Evolutionary conservation across 2,113 vertebrate genomes (phyloP), one percentile per base, ranked within the genome.

Genomic region (Rhinolophus sinicus): DNA sequence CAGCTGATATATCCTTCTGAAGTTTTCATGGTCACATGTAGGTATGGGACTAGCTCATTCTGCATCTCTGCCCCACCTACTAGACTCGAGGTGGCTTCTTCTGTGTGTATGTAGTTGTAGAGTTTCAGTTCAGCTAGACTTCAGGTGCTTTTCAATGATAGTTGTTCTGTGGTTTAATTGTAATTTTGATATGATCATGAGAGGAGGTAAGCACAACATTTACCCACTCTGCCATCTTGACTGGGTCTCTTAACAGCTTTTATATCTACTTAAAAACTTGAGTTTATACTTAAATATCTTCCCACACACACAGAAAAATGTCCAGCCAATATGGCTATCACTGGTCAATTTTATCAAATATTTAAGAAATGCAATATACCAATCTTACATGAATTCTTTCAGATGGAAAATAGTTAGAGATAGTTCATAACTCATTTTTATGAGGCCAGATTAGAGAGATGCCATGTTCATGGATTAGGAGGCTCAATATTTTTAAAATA

Each of bases 401-500:
- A 90, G 21, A 9, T 67, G 4, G 22, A 82, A 87, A 91, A 47
- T 15, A 64, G 38, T 30, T 54, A 67, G 19, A 93, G 62, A 80
- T n/a, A 90, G 35, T 38, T 87, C 14, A 67, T 58, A 88, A n/a
- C 12, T 86, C 6, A 44, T 60, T 60, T 96, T 94, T 94, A 65
- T 75, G 81, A 81, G 14, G 4, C 8, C 40, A 76, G 22, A 12
- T 18, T 70, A 81, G 44, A 90, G 9, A 54, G 50, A 58, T 64
- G 18, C 40, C 54, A 90, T 60, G 38, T 40, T 82, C 16, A 30
- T 35, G 35, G 16, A 12, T 30, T 65, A 50, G 56, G 89, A 81
- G 44, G 5, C 35, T 88, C 65, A 73, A 54, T 58, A 70, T 60
- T 60, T 19, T 33, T 35, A 67, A 93, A 87, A 87, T 69, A 58